Conservation (phyloP, 2,888 invertebrate species). For the Miltochrista miniata region DNA sequence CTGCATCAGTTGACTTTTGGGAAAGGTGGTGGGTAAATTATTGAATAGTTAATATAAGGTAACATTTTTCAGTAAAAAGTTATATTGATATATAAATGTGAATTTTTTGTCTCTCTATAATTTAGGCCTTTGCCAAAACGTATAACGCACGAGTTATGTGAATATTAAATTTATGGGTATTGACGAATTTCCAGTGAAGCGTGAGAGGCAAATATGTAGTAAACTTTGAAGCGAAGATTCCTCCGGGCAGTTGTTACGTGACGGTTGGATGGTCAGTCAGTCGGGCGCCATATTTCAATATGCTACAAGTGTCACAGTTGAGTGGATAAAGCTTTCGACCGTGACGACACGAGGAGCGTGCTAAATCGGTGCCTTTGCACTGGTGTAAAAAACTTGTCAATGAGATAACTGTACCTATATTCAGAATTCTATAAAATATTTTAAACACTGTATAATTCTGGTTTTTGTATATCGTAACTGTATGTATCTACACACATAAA, state of each 20-base stretch:
- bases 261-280: conserved; percentile 65
- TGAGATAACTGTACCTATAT: conserved; percentile 7
- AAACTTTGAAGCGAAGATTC: conserved; percentile 63
- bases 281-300: conserved; percentile 75
- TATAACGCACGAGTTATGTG: conserved; percentile 17
- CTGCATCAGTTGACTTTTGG: conserved; percentile 14
- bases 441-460: no score
- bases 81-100: not conserved
- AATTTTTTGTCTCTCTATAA: not conserved
- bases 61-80: not conserved
- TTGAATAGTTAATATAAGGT: conserved; percentile 10
- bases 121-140: not conserved
- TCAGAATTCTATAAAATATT: no score
- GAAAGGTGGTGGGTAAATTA: conserved; percentile 44
- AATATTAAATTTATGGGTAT: conserved; percentile 58
- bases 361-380: conserved; percentile 60
- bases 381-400: conserved; percentile 31
- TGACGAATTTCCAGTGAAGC: conserved; percentile 59
- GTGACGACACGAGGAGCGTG: conserved; percentile 56
- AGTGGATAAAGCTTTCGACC: conserved; percentile 55
- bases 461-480: no score
- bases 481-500: no score
- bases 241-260: conserved; percentile 64
- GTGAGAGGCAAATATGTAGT: conserved; percentile 65
- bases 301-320: conserved; percentile 63